Conservation (phyloP, 2,797 vertebrate species). For the Falco cherrug region DNA sequence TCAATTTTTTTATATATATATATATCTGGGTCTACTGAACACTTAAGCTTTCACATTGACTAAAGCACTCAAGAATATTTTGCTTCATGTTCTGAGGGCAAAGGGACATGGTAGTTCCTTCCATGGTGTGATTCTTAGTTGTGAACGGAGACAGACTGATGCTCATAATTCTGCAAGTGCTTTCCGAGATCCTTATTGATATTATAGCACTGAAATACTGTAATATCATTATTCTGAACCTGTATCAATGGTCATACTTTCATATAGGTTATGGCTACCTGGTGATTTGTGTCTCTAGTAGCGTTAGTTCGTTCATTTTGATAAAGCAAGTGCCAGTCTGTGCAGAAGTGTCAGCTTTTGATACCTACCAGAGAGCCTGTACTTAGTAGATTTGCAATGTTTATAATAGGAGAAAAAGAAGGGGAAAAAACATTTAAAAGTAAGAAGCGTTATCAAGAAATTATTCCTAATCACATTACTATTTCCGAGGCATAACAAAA, state of each 20-base stretch:
- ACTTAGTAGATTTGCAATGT: background rate
- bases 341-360: background rate
- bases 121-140: background rate
- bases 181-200: background rate
- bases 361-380: background rate
- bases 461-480: conserved; percentile 60
- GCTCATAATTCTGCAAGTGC: background rate
- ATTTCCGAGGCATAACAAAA: conserved; percentile 66
- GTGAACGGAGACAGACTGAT: background rate
- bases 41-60: background rate
- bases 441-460: conserved; percentile 32
- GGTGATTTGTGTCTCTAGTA: background rate
- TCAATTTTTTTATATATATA: background rate
- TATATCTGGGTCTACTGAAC: background rate
- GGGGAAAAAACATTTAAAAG: background rate
- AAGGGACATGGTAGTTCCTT: background rate
- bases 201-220: background rate
- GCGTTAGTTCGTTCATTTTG: background rate
- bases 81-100: background rate
- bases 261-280: background rate
- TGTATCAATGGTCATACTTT: background rate
- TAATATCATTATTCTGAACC: background rate
- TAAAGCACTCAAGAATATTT: background rate
- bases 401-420: background rate
- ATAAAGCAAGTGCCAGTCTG: background rate